Percentiles rank a stretch among this genome's conserved stretches.
Evolutionary conservation across 92 coral and sea anemone species (phyloP).

Genomic region (Phymanthus crucifer): DNA sequence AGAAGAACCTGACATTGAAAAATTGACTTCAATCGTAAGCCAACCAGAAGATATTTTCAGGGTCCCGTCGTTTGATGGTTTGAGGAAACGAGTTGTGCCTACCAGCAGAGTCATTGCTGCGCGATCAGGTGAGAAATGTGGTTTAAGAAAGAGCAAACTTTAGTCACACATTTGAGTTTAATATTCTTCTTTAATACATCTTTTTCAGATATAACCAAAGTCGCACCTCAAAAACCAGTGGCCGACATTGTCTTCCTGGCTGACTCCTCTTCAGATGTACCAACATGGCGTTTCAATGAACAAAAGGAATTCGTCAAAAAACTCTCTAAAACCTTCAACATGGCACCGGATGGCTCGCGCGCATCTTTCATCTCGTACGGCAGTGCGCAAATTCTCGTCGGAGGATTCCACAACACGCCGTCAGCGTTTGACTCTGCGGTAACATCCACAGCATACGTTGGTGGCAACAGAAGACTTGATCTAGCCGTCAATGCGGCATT

Average conservation of each 20-base stretch:
- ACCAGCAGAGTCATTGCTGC: slow-evolving; percentile 39
- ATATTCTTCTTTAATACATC: neutral
- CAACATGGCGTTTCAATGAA: slow-evolving; percentile 50
- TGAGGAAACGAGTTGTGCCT: slow-evolving; percentile 31
- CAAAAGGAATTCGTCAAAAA: slow-evolving; percentile 72
- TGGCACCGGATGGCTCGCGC: slow-evolving; percentile 76
- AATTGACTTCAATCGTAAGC: slow-evolving; percentile 56
- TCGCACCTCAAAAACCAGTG: slow-evolving; percentile 29
- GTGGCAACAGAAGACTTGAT: slow-evolving; percentile 72
- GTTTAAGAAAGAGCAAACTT: too few species aligned
- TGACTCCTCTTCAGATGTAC: slow-evolving; percentile 77
- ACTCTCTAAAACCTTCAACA: slow-evolving; percentile 46
- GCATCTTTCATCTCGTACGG: slow-evolving; percentile 79
- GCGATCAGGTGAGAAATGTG: slow-evolving; percentile 26
- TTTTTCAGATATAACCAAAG: slow-evolving; percentile 6
- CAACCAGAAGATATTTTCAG: slow-evolving; percentile 47
- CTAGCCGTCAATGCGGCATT: slow-evolving; percentile 72
- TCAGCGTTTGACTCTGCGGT: slow-evolving; percentile 47
- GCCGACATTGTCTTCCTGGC: slow-evolving; percentile 80
- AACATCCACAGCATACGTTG: slow-evolving; percentile 51
- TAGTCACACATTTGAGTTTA: too few species aligned
- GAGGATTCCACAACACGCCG: slow-evolving; percentile 39
- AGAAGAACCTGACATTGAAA: slow-evolving; percentile 37
- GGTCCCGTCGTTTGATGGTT: slow-evolving; percentile 25
- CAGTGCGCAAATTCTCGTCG: slow-evolving; percentile 51